Evolutionary conservation across 2,113 vertebrate genomes (phyloP).

Genomic region (Menura novaehollandiae): DNA sequence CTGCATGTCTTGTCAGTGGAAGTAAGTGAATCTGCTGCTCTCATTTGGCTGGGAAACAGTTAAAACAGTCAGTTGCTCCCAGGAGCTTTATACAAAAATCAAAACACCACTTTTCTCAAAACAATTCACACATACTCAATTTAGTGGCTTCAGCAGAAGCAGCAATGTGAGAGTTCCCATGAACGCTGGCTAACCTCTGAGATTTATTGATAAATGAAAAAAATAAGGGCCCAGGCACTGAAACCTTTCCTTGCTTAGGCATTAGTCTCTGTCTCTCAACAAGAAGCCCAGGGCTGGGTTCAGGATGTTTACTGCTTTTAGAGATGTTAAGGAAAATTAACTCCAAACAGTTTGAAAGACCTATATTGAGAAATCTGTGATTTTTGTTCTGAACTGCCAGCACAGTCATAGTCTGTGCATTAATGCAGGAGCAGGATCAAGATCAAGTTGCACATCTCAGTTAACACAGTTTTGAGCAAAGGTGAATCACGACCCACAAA

Average conservation of each 20-base stretch:
- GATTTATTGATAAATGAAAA: slow-evolving; percentile 43
- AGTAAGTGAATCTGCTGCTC: neutral
- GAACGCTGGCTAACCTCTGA: slow-evolving; percentile 53
- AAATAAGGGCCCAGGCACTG: neutral
- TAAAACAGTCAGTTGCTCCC: neutral
- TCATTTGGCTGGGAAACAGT: neutral
- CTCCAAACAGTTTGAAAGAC: neutral
- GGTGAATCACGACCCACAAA: neutral
- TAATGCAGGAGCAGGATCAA: neutral
- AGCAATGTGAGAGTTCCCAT: slow-evolving; percentile 6
- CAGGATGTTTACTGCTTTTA: neutral
- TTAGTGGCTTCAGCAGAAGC: slow-evolving; percentile 27
- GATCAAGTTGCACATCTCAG: neutral
- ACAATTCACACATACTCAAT: neutral
- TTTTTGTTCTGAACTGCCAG: neutral
- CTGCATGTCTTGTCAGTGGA: neutral
- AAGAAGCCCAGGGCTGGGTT: neutral
- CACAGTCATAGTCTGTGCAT: neutral
- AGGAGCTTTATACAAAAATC: neutral
- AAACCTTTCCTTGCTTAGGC: neutral
- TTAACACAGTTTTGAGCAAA: neutral
- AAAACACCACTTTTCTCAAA: neutral
- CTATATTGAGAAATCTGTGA: neutral
- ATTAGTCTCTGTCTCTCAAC: neutral
- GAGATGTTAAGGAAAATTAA: neutral